These are phyloP conservation scores for Spongia lamella DNA, from an alignment of 37 sponge, comb jelly and placozoan species.

Conservation along the genomic window DNA sequence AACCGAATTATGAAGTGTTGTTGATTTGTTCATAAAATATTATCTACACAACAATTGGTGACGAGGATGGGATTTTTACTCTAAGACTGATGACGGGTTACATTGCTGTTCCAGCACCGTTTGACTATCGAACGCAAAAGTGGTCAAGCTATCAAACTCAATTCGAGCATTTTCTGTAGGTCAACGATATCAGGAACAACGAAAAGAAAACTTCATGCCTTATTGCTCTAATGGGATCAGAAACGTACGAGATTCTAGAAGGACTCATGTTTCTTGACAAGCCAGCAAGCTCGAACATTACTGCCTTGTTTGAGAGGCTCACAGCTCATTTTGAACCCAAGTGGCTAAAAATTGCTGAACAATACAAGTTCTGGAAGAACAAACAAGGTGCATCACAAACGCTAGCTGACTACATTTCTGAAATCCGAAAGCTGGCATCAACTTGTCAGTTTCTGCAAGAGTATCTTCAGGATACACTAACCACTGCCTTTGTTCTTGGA, in stretches of 20 bases:
- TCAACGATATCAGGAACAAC: not conserved
- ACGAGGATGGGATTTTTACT: too few relatives aligned
- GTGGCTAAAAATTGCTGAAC: not conserved
- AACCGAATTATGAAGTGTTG: too few relatives aligned
- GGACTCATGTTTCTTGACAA: constrained; percentile 1
- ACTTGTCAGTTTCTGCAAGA: too few relatives aligned
- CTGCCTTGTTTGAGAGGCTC: not conserved
- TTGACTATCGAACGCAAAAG: not conserved
- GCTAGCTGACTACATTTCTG: too few relatives aligned
- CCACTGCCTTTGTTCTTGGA: too few relatives aligned
- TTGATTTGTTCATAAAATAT: too few relatives aligned
- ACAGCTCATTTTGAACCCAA: not conserved
- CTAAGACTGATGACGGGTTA: not conserved
- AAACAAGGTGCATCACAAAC: too few relatives aligned
- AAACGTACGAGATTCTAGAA: not conserved
- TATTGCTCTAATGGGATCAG: not conserved
- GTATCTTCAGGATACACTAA: too few relatives aligned
- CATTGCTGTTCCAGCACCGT: constrained; percentile 1
- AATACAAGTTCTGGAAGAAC: too few relatives aligned
- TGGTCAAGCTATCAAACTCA: constrained; percentile 6
- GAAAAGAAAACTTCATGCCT: not conserved
- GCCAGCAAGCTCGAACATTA: not conserved
- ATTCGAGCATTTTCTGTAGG: not conserved
- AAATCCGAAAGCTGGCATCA: too few relatives aligned
- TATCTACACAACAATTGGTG: too few relatives aligned